phyloP scores from a whole-genome alignment of 2,888 invertebrate species.

The Leptinotarsa haldemani region DNA sequence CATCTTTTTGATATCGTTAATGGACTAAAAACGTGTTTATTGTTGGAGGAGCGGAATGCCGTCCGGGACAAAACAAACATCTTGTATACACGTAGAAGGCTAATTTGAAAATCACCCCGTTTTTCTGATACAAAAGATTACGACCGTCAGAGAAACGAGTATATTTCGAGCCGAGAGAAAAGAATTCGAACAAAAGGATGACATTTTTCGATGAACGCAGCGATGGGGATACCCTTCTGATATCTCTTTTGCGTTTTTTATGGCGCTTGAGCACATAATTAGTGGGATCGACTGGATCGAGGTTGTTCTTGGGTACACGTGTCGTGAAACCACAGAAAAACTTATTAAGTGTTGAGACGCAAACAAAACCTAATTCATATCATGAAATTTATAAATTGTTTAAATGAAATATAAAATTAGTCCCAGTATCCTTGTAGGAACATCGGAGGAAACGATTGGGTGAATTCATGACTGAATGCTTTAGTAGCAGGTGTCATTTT shows the following conservation, averaged over 20 bases:
- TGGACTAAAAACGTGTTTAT: constrained; percentile 45
- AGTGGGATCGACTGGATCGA: neutral
- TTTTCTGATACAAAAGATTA: constrained; percentile 32
- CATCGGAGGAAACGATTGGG: neutral
- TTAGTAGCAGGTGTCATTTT: no score
- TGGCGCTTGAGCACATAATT: constrained; percentile 10
- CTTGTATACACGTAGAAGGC: constrained; percentile 35
- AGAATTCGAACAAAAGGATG: constrained; percentile 17
- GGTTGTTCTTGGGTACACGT: neutral
- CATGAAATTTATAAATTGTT: no score
- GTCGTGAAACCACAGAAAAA: neutral
- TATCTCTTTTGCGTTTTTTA: constrained; percentile 11
- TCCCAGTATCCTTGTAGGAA: no score
- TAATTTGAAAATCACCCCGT: constrained; percentile 37
- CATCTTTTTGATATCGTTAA: constrained; percentile 44
- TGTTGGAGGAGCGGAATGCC: constrained; percentile 40
- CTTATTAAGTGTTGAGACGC: no score
- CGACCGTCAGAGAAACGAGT: constrained; percentile 8
- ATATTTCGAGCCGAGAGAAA: constrained; percentile 11
- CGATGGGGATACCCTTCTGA: constrained; percentile 4
- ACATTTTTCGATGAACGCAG: constrained; percentile 10
- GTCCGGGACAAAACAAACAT: constrained; percentile 39
- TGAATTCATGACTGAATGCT: neutral
- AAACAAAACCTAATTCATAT: no score
- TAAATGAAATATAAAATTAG: no score